phyloP scores from a whole-genome alignment of 2,113 vertebrate species.

The Cavia porcellus region DNA sequence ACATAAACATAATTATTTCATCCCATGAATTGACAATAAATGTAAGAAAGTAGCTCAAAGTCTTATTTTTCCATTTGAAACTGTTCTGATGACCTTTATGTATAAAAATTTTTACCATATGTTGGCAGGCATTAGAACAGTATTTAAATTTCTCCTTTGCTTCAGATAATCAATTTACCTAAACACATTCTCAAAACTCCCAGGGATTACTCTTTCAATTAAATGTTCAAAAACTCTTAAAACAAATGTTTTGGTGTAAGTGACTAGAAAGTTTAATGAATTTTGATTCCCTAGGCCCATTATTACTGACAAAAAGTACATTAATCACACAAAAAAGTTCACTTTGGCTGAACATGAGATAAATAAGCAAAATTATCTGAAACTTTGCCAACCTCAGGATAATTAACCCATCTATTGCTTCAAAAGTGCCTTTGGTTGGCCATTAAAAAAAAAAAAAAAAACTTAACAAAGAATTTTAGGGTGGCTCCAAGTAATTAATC shows the following conservation, averaged over 20 bases:
- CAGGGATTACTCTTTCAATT: neutral
- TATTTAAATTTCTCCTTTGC: neutral
- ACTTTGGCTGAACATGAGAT: constrained; percentile 3
- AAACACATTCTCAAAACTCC: neutral
- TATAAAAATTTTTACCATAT: neutral
- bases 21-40: neutral
- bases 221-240: neutral
- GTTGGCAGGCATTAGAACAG: neutral
- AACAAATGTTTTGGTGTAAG: neutral
- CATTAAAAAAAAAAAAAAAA: neutral
- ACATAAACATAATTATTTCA: neutral
- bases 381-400: neutral
- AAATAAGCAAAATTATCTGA: neutral
- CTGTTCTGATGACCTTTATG: neutral
- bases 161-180: neutral
- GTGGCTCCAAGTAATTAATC: neutral
- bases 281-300: neutral
- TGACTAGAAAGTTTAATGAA: neutral
- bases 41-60: neutral
- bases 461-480: neutral
- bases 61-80: neutral
- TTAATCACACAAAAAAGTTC: neutral
- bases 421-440: neutral
- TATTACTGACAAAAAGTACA: constrained; percentile 18
- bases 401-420: neutral